A percentile compares a stretch with the other conserved stretches of the same genome.
Evolutionary conservation across 2,113 vertebrate genomes (phyloP).

Genomic region (Kryptolebias marmoratus): DNA sequence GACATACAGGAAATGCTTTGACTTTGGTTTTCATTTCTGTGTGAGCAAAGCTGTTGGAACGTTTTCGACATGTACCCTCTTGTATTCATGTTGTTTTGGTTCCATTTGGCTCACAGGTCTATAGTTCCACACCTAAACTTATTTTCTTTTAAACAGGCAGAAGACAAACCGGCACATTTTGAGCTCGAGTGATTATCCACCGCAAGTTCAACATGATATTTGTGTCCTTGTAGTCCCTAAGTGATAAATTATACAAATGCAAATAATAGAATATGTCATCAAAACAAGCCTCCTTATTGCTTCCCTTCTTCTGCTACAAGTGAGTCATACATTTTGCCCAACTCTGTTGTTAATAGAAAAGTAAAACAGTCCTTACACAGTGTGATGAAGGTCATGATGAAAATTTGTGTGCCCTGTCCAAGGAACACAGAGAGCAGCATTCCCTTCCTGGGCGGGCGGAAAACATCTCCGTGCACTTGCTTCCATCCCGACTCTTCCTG

Average conservation of each 20-base stretch:
- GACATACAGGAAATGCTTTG: no score
- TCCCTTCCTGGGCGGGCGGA: slow-evolving; percentile 93
- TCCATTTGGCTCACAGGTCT: neutral
- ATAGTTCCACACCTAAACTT: neutral
- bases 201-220: neutral
- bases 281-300: neutral
- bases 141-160: neutral
- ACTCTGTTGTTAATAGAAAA: neutral
- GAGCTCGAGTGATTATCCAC: neutral
- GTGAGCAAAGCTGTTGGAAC: no score
- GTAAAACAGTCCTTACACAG: slow-evolving; percentile 87
- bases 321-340: neutral
- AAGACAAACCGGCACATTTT: no score
- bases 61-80: no score
- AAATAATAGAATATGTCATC: neutral
- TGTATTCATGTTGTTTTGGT: neutral
- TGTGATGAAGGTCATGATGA: slow-evolving; percentile 99
- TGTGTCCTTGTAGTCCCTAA: neutral
- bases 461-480: slow-evolving; percentile 97
- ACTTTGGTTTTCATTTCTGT: no score
- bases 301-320: neutral
- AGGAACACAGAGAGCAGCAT: slow-evolving; percentile 97
- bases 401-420: slow-evolving; percentile 95
- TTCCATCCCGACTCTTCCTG: slow-evolving; percentile 99
- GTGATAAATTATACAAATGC: neutral